These are phyloP conservation scores for Aplocera efformata DNA, from an alignment of 2,888 invertebrate species.

Conservation along the genomic window DNA sequence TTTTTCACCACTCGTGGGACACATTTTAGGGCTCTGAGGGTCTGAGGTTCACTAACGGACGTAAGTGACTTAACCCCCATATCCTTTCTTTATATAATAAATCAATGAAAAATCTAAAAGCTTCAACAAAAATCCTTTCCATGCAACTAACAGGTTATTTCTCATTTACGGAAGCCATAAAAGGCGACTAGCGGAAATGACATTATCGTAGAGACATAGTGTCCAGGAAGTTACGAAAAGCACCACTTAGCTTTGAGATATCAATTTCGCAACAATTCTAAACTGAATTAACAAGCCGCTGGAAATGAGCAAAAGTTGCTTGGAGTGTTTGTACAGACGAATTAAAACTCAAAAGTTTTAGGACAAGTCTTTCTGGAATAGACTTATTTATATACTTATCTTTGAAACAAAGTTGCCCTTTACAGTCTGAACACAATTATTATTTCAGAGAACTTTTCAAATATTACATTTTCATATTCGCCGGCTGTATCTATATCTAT, in stretches of 20 bases:
- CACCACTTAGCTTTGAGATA: slow-evolving; percentile 2
- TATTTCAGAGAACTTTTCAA: slow-evolving; percentile 4
- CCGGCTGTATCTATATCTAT: too few relatives aligned
- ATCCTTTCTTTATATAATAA: not conserved
- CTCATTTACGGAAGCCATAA: slow-evolving; percentile 11
- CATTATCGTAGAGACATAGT: slow-evolving; percentile 3
- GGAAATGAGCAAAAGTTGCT: not conserved
- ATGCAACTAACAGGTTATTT: not conserved
- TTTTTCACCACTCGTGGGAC: too few relatives aligned
- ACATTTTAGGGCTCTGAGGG: too few relatives aligned
- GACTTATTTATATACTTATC: slow-evolving; percentile 16
- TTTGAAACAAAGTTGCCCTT: slow-evolving; percentile 9
- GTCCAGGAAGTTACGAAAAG: slow-evolving; percentile 5
- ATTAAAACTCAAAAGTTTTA: slow-evolving; percentile 12
- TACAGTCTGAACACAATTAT: slow-evolving; percentile 9
- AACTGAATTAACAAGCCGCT: slow-evolving; percentile 1
- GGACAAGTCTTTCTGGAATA: slow-evolving; percentile 3
- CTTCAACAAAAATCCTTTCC: too few relatives aligned
- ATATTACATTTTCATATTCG: too few relatives aligned
- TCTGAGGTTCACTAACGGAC: too few relatives aligned
- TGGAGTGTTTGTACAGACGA: slow-evolving; percentile 5
- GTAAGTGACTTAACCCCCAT: too few relatives aligned
- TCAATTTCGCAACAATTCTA: slow-evolving; percentile 1
- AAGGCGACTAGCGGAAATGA: slow-evolving; percentile 7
- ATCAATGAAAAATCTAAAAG: not conserved